These are phyloP conservation scores for Nestor notabilis DNA, from an alignment of 2,113 vertebrate species.

Conservation along the genomic window DNA sequence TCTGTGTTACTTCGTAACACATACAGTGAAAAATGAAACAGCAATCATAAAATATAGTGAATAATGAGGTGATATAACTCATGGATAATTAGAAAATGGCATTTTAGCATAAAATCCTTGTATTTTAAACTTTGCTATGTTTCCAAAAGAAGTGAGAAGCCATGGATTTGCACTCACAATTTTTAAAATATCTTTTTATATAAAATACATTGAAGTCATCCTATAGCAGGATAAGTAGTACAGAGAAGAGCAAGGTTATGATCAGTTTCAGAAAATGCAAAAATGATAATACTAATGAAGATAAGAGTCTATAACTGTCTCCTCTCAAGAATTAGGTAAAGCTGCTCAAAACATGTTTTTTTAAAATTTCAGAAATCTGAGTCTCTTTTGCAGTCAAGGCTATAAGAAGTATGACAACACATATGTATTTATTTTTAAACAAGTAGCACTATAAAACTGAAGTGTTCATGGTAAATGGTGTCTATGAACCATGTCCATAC, in stretches of 20 bases:
- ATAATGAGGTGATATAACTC: background rate
- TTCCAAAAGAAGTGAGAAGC: background rate
- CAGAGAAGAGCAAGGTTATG: background rate
- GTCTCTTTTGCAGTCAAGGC: background rate
- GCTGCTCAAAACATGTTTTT: background rate
- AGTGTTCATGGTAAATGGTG: background rate
- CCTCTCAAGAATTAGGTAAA: background rate
- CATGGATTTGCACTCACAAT: background rate
- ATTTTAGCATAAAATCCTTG: background rate
- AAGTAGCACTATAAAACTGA: background rate
- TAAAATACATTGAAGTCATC: background rate
- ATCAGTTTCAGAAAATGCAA: background rate
- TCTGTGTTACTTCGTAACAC: background rate
- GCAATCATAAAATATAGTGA: background rate
- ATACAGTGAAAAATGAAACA: background rate
- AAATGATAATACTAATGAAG: background rate
- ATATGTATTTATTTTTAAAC: background rate
- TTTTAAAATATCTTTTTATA: background rate
- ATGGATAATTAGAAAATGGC: background rate
- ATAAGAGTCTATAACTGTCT: background rate
- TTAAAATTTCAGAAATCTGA: background rate
- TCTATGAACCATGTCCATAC: accelerated
- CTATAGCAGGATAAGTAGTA: background rate
- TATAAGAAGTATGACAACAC: background rate
- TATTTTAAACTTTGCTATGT: background rate